Conservation (phyloP, 2,113 vertebrate genomes). For the Rostratula benghalensis region DNA sequence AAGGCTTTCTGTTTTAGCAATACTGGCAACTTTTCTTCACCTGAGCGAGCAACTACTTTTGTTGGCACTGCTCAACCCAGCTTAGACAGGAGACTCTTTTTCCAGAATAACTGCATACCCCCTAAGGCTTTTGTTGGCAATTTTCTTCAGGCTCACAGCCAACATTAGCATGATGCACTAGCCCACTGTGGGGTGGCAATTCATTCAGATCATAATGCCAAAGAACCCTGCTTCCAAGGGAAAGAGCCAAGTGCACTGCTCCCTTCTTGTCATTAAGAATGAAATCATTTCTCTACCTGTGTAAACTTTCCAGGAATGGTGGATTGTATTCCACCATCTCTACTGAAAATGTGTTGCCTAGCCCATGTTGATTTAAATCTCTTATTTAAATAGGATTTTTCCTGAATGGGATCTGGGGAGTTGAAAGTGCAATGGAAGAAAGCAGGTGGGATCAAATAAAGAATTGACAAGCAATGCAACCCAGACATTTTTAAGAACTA, state of each 20-base stretch:
- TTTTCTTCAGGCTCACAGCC: neutral
- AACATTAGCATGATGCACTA: neutral
- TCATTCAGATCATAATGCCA: neutral
- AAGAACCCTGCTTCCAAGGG: neutral
- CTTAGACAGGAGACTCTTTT: neutral
- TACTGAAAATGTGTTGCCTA: neutral
- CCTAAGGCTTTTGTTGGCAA: neutral
- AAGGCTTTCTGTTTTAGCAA: neutral
- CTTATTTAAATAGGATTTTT: neutral
- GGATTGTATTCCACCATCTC: neutral
- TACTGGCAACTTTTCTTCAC: neutral
- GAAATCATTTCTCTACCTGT: neutral
- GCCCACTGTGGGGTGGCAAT: neutral
- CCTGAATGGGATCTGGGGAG: neutral
- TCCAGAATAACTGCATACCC: neutral
- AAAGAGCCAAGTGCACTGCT: neutral
- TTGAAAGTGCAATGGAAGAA: neutral
- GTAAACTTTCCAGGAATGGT: neutral
- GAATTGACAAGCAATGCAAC: neutral
- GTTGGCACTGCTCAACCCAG: fast-evolving
- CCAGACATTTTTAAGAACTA: neutral
- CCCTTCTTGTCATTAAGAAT: neutral
- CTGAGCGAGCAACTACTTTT: neutral
- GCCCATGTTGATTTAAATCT: neutral
- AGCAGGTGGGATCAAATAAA: neutral